Conservation (phyloP, 1,140 invertebrate genomes). For the Ceratoteleas bidentatus region DNA sequence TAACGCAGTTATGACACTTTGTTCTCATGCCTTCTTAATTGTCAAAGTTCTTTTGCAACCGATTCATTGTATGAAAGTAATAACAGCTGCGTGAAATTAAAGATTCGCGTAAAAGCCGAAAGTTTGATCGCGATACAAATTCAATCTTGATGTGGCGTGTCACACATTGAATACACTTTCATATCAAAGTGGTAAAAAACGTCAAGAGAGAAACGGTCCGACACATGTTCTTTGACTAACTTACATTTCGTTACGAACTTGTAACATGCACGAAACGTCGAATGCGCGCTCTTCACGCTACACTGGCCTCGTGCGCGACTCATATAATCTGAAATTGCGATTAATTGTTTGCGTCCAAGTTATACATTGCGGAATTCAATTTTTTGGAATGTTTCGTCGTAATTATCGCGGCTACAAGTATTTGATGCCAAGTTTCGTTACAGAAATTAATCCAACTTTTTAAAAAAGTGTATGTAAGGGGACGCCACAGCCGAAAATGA, state of each 20-base stretch:
- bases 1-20: too few species aligned
- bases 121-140: constrained; percentile 16
- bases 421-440: too few species aligned
- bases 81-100: not conserved
- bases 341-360: constrained; percentile 17
- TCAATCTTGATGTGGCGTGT: constrained; percentile 17
- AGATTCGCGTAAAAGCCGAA: not conserved
- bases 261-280: constrained; percentile 21
- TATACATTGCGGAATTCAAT: not conserved
- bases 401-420: too few species aligned
- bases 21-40: too few species aligned
- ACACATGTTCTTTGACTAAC: constrained; percentile 20
- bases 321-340: constrained; percentile 19
- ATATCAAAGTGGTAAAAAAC: constrained; percentile 20
- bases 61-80: too few species aligned
- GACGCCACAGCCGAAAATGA: too few species aligned
- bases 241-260: constrained; percentile 22
- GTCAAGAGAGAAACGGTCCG: constrained; percentile 11
- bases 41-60: too few species aligned
- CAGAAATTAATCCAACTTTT: too few species aligned
- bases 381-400: too few species aligned
- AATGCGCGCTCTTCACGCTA: constrained; percentile 26
- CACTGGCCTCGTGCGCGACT: constrained; percentile 5
- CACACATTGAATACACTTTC: constrained; percentile 19
- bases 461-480: too few species aligned